Evolutionary conservation across 1,140 invertebrate species (phyloP).

Genomic region (Harlomillsia oculata): DNA sequence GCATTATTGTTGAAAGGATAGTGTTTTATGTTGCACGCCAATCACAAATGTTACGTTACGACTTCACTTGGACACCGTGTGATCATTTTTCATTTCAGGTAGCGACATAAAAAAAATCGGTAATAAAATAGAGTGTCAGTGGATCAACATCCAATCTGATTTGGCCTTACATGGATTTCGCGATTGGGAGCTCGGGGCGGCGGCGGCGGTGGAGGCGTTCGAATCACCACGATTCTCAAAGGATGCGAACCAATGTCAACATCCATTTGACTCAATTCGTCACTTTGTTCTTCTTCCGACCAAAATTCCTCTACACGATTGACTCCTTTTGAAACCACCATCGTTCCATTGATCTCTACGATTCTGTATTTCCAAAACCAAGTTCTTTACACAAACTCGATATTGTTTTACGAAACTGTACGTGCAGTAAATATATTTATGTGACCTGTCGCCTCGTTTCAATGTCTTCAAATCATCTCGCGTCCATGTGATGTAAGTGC

Average conservation of each 20-base stretch:
- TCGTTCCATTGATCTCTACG: slow-evolving; percentile 71
- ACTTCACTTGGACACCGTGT: too few relatives aligned
- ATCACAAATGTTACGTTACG: too few relatives aligned
- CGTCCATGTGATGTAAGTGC: slow-evolving; percentile 63
- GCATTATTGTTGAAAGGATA: too few relatives aligned
- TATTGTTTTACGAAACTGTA: too few relatives aligned
- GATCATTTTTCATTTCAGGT: too few relatives aligned
- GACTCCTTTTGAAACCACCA: slow-evolving; percentile 53
- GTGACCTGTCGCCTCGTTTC: slow-evolving; percentile 61
- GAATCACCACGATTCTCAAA: slow-evolving; percentile 29
- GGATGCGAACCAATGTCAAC: slow-evolving; percentile 30
- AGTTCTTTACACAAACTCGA: not conserved
- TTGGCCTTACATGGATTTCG: slow-evolving; percentile 32
- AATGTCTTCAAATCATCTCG: slow-evolving; percentile 57
- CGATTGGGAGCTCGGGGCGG: slow-evolving; percentile 33
- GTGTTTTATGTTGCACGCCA: too few relatives aligned
- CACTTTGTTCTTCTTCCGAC: slow-evolving; percentile 23
- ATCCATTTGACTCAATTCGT: not conserved
- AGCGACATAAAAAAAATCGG: not conserved
- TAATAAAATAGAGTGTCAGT: not conserved
- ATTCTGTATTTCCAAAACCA: slow-evolving; percentile 46
- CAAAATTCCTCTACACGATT: slow-evolving; percentile 36
- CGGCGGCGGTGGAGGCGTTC: slow-evolving; percentile 32
- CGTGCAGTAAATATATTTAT: not conserved
- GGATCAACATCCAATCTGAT: too few relatives aligned